A percentile compares a stretch with the other conserved stretches of the same genome.
Conservation (phyloP, 2,888 invertebrate species). For the Heliconius sara region DNA sequence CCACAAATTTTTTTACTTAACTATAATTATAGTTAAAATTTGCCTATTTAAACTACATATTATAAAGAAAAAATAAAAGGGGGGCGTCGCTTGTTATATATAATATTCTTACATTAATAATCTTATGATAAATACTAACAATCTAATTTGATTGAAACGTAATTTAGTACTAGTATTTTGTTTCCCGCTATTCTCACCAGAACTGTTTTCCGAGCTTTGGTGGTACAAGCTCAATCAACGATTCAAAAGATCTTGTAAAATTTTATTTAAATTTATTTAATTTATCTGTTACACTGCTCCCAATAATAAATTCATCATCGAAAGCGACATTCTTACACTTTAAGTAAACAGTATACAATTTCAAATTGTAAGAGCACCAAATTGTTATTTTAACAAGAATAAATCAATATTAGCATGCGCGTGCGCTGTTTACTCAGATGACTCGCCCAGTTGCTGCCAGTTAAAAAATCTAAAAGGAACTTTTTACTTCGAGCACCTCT, state of each 20-base stretch:
- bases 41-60: background rate
- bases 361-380: conserved; percentile 31
- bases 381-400: conserved; percentile 42
- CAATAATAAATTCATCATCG: conserved; percentile 10
- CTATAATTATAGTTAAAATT: background rate
- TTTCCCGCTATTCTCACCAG: too few relatives aligned
- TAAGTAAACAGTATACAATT: conserved; percentile 30
- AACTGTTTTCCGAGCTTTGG: too few relatives aligned
- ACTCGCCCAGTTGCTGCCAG: conserved; percentile 30
- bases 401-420: conserved; percentile 46
- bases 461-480: conserved; percentile 30
- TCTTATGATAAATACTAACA: too few relatives aligned
- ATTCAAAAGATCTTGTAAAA: too few relatives aligned
- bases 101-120: too few relatives aligned
- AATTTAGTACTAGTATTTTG: too few relatives aligned
- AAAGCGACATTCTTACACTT: conserved; percentile 1
- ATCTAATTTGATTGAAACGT: too few relatives aligned
- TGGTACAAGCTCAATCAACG: too few relatives aligned
- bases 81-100: too few relatives aligned
- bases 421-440: conserved; percentile 48
- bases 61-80: background rate
- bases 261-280: background rate
- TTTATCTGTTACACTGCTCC: background rate
- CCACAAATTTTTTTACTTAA: conserved; percentile 16
- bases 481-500: conserved; percentile 40